A percentile compares a stretch with the other conserved stretches of the same genome.
These are phyloP conservation scores for Anolis carolinensis DNA, from an alignment of 2,113 vertebrate species.

Conservation along the genomic window DNA sequence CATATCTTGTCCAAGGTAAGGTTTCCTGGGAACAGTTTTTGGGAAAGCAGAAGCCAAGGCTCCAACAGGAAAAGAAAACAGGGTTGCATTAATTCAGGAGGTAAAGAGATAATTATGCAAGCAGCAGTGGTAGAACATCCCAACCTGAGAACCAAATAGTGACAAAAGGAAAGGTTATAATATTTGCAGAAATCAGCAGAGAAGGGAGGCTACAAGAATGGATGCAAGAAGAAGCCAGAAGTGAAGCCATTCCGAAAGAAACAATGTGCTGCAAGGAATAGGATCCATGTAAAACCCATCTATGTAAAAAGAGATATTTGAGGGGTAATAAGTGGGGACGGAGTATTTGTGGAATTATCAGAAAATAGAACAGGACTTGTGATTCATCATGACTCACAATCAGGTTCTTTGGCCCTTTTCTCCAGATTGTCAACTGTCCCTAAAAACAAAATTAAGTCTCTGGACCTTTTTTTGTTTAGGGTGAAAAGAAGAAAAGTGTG, in stretches of 20 bases:
- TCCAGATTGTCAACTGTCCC: background rate
- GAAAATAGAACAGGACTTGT: background rate
- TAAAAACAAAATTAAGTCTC: background rate
- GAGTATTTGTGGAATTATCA: background rate
- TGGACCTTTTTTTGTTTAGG: background rate
- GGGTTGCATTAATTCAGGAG: slow-evolving; percentile 37
- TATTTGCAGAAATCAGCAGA: slow-evolving; percentile 25
- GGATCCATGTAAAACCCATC: slow-evolving; percentile 40
- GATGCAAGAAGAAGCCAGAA: slow-evolving; percentile 14
- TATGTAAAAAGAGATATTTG: background rate
- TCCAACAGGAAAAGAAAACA: slow-evolving; percentile 29
- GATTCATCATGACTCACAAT: background rate
- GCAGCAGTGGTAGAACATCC: slow-evolving; percentile 9
- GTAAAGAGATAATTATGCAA: slow-evolving; percentile 41
- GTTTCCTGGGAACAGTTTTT: slow-evolving; percentile 21
- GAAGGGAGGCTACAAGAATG: slow-evolving; percentile 18
- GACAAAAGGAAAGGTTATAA: slow-evolving; percentile 49
- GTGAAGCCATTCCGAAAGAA: slow-evolving; percentile 15
- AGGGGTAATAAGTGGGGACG: background rate
- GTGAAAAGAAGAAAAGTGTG: background rate
- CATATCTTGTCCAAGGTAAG: background rate
- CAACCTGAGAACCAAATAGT: background rate
- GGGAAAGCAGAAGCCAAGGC: slow-evolving; percentile 42
- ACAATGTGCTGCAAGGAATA: slow-evolving; percentile 3
- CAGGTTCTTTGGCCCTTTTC: background rate